Base-by-base conservation (phyloP, 2,888 invertebrate genomes). In the Trypoxylon attenuatum region DNA sequence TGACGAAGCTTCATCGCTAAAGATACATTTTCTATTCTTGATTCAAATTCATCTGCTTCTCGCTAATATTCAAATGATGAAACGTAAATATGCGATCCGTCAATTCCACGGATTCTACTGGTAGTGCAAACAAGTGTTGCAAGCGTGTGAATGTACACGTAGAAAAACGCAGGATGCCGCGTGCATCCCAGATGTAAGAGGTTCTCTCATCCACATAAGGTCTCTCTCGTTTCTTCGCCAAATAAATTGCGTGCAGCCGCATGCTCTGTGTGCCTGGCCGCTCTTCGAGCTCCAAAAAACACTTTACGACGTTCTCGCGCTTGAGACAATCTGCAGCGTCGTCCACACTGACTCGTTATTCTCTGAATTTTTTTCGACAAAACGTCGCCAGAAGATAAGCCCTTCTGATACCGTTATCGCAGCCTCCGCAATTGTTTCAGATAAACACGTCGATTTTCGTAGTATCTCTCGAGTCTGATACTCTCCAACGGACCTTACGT, bases 371-470 rank as follows among this genome's bases (percentile, higher is more conserved):
- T 50, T 51, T 49, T 49, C 45, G 39, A 39, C 15, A 38, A 47
- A 39, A 52, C 49, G 8, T 15, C 47, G 13, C 19, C 38, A 25
- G 23, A 33, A 33, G 51, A 63, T 72, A 70, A 69, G 55, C 43
- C 39, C 42, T 5, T 21, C 39, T 33, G 71, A 64, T 71, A 71
- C 38, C 61, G 38, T 62, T 73, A 70, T 73, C 73, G 16, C 69
- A 69, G 53, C 47, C 23, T 64, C 66, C 60, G 16, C 47, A 45
- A 52, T 50, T 47, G 43, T 63, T 25, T 13, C 33, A 13, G 16
- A n/a, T 33, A 0, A 4, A 33, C 13, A 13, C 33, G 13, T 13
- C 13, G 13, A 13, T n/a, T 33, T 33, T 13, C 33, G 1, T 13
- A 13, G 33, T 10, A 33, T 5, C n/a, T 13, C 13, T n/a, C 33